Conservation (phyloP, 1,140 invertebrate species). For the Drosophila santomea region DNA sequence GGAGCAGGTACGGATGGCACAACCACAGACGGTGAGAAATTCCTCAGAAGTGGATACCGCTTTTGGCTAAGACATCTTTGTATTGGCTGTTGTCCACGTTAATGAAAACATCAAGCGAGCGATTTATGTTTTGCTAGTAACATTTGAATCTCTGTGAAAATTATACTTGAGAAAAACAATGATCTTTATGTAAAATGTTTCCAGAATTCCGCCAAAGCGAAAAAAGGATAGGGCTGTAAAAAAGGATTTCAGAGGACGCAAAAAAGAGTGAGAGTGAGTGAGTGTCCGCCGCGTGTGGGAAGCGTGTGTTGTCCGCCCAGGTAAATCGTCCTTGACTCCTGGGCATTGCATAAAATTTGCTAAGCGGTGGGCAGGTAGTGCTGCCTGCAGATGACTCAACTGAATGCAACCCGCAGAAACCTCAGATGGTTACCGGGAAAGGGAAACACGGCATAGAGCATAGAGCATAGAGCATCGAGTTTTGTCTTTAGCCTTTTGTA, state of each 20-base stretch:
- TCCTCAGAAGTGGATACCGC: not conserved
- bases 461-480: too few species aligned
- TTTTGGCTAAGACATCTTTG: not conserved
- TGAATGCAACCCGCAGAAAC: slow-evolving; percentile 71
- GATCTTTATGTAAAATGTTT: slow-evolving; percentile 6
- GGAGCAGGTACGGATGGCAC: not conserved
- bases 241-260: slow-evolving; percentile 14
- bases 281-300: slow-evolving; percentile 30
- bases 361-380: slow-evolving; percentile 62
- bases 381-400: slow-evolving; percentile 57
- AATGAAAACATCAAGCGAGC: slow-evolving; percentile 33
- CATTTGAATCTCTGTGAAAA: too few species aligned
- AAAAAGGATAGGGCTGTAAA: slow-evolving; percentile 12
- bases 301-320: slow-evolving; percentile 37
- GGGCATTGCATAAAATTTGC: slow-evolving; percentile 51
- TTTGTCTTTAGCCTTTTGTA: slow-evolving; percentile 16
- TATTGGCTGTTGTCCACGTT: slow-evolving; percentile 14
- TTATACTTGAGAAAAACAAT: too few species aligned
- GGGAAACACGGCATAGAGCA: not conserved
- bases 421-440: slow-evolving; percentile 54
- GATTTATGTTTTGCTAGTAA: slow-evolving; percentile 7
- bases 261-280: slow-evolving; percentile 29
- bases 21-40: slow-evolving; percentile 4
- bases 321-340: slow-evolving; percentile 41
- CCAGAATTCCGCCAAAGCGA: not conserved